These are phyloP conservation scores for Phaethon lepturus DNA, from an alignment of 2,113 vertebrate species.

Conservation along the genomic window DNA sequence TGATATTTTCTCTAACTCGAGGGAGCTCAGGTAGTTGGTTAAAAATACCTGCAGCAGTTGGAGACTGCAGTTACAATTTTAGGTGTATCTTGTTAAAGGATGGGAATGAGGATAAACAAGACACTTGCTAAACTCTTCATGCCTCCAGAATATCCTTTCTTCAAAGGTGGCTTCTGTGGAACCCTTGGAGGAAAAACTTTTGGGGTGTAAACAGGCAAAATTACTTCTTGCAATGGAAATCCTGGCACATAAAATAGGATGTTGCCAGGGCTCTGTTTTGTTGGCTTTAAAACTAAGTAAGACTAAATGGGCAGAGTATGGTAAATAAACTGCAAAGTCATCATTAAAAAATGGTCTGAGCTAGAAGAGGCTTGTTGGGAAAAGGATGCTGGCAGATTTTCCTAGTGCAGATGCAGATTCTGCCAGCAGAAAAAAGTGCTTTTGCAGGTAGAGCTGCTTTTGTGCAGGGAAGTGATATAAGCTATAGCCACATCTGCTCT, in stretches of 20 bases:
- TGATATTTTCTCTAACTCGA: background rate
- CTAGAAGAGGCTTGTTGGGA: slow-evolving; percentile 47
- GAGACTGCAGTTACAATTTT: background rate
- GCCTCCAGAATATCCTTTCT: background rate
- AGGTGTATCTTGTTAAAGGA: background rate
- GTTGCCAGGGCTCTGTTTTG: background rate
- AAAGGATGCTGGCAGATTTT: slow-evolving; percentile 40
- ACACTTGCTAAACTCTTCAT: background rate
- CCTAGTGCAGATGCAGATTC: slow-evolving; percentile 30
- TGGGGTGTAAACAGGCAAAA: slow-evolving; percentile 4
- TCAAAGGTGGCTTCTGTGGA: background rate
- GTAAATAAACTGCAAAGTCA: slow-evolving; percentile 57
- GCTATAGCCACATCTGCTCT: slow-evolving; percentile 16
- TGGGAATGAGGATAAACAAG: background rate
- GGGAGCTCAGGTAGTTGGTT: background rate
- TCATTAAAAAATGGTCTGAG: slow-evolving; percentile 20
- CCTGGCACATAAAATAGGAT: background rate
- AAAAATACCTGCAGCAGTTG: background rate
- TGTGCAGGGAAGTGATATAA: slow-evolving; percentile 12
- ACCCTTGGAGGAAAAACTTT: background rate
- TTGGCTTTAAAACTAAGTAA: background rate
- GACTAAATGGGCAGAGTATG: slow-evolving; percentile 5
- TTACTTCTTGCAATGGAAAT: background rate
- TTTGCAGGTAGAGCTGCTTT: slow-evolving; percentile 51
- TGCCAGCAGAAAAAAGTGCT: slow-evolving; percentile 52